Percentiles rank a stretch among this genome's conserved stretches.
Conservation (phyloP, 2,888 invertebrate species). For the Creontiades dilutus region DNA sequence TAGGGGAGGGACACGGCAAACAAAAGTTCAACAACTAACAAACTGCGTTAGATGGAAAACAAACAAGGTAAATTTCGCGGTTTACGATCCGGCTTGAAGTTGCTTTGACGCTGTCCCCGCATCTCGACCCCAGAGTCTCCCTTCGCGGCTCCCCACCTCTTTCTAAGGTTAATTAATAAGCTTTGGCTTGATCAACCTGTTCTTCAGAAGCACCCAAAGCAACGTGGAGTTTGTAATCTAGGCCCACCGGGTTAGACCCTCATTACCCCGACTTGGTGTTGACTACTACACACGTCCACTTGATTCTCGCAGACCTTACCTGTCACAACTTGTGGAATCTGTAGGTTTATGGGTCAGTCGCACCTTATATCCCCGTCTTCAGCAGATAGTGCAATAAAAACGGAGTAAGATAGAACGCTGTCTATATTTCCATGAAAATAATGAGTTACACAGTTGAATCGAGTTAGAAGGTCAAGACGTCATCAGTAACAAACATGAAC, state of each 20-base stretch:
- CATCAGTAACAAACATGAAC: no score
- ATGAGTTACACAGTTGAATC: no score
- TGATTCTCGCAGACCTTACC: no score
- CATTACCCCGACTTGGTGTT: background rate
- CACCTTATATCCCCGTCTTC: no score
- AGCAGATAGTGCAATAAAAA: no score
- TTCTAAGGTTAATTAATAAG: conserved; percentile 12
- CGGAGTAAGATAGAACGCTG: no score
- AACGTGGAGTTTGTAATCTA: background rate
- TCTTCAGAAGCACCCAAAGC: background rate
- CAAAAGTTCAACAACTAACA: conserved; percentile 18
- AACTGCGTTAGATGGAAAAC: conserved; percentile 21
- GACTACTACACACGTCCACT: background rate
- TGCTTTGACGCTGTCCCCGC: background rate
- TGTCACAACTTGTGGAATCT: no score
- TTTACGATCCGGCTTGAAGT: background rate
- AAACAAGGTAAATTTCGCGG: conserved; percentile 32
- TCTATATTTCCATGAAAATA: no score
- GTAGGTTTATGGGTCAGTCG: no score
- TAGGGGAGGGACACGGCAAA: background rate
- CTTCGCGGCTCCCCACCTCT: background rate
- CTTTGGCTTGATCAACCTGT: conserved; percentile 23
- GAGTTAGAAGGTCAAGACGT: no score
- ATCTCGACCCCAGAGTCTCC: background rate
- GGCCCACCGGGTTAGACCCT: background rate